These are phyloP conservation scores for Drosophila ezoana DNA, from an alignment of 2,888 invertebrate genomes.

Conservation along the genomic window DNA sequence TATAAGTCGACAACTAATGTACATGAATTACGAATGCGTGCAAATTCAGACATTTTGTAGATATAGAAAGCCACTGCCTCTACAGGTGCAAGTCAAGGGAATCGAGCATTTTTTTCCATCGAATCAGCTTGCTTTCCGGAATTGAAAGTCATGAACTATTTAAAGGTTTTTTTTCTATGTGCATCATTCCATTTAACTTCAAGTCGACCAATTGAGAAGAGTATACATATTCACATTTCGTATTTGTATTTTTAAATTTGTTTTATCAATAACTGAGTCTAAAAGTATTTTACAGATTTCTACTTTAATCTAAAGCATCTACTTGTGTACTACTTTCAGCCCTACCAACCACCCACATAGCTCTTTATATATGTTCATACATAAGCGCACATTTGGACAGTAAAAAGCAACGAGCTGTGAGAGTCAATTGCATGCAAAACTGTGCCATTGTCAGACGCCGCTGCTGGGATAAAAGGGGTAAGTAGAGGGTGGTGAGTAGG, in stretches of 20 bases:
- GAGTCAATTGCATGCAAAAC: slow-evolving; percentile 82
- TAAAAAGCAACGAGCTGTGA: slow-evolving; percentile 80
- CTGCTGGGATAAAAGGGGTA: slow-evolving; percentile 19
- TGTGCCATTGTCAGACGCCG: slow-evolving; percentile 73
- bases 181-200: background rate
- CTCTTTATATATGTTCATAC: slow-evolving; percentile 21
- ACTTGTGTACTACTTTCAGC: background rate
- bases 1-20: slow-evolving; percentile 58
- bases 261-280: too few relatives aligned
- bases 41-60: slow-evolving; percentile 42
- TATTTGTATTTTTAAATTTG: too few relatives aligned
- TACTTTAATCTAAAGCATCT: slow-evolving; percentile 20
- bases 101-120: background rate
- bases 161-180: background rate
- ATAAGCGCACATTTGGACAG: slow-evolving; percentile 52
- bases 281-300: background rate
- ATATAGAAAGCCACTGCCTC: background rate
- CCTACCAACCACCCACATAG: slow-evolving; percentile 10
- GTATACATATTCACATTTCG: too few relatives aligned
- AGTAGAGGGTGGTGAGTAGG: background rate
- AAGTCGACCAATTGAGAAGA: too few relatives aligned
- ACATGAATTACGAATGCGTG: slow-evolving; percentile 56
- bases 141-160: too few relatives aligned
- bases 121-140: too few relatives aligned
- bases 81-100: slow-evolving; percentile 43